Evolutionary conservation across 2,113 vertebrate genomes (phyloP), one percentile per base, ranked within the genome.

Genomic region (Larimichthys polyactis): DNA sequence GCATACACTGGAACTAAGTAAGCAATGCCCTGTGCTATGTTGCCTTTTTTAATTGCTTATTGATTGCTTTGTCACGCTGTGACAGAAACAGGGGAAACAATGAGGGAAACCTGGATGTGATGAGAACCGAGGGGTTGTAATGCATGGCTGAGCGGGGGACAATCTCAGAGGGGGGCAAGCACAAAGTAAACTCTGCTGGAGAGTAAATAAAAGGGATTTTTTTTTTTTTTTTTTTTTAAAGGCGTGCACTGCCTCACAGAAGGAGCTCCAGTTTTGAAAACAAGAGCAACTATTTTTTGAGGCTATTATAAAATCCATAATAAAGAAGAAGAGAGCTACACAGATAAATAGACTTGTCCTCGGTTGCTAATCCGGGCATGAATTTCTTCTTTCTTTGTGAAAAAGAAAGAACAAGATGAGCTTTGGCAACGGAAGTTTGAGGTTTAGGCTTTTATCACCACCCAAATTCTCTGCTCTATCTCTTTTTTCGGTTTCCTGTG

Each of bases 31-130:
- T 58, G 44, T 78, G 81, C 86, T 71, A 67, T 76, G 75, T 85
- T 87, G 67, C 68, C 70, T 68, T 70, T 88, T 92, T 94, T 92
- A 94, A 93, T 93, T 94, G 92, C 86, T 78, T 93, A 93, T 93
- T 92, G 93, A 94, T 93, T 84, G 71, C 70, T 15, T 16, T 78
- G 83, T 90, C 86, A 74, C 51, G 80, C 87, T 84, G 87, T 78
- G 91, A 86, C 79, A 86, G 79, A 88, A 89, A 83, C 82, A 17
- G 49, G 44, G 71, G 84, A 86, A 92, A 83, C 81, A 83, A 87
- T 75, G 40, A 32, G 75, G 60, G 69, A 74, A 87, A 90, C 72
- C 84, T 82, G 89, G 72, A 79, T 80, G 82, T 81, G 89, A 86
- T 76, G 86, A 74, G 78, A 83, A 79, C 22, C 65, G 75, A 79